Conservation (phyloP, 2,113 vertebrate species). For the Natator depressus region DNA sequence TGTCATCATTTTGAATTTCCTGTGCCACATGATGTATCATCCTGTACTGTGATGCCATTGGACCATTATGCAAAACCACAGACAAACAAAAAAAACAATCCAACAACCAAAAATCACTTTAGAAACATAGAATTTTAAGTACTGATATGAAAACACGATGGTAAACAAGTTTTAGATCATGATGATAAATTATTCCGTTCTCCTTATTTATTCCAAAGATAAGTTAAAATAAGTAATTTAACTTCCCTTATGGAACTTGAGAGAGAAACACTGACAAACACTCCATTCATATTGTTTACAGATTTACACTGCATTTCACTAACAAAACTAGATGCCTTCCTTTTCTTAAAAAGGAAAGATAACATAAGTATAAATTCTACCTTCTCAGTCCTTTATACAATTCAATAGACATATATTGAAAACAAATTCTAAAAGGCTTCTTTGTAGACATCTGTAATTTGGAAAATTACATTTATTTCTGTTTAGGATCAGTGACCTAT, state of each 20-base stretch:
- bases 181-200: not conserved
- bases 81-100: not conserved
- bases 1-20: not conserved
- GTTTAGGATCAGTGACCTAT: not conserved
- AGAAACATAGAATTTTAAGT: not conserved
- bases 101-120: not conserved
- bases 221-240: not conserved
- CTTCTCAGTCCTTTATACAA: not conserved
- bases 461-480: not conserved
- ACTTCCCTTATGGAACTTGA: not conserved
- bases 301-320: not conserved
- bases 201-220: not conserved
- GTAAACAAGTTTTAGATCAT: not conserved
- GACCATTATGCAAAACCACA: not conserved
- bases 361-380: not conserved
- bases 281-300: not conserved
- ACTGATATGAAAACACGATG: not conserved
- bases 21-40: not conserved
- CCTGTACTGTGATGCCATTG: not conserved
- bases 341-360: not conserved
- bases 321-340: not conserved
- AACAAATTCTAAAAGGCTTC: not conserved
- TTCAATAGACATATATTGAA: not conserved
- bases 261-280: not conserved
- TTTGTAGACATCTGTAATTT: not conserved